Evolutionary conservation across 2,797 vertebrate genomes (phyloP).

Genomic region (Sebastes oblongus): DNA sequence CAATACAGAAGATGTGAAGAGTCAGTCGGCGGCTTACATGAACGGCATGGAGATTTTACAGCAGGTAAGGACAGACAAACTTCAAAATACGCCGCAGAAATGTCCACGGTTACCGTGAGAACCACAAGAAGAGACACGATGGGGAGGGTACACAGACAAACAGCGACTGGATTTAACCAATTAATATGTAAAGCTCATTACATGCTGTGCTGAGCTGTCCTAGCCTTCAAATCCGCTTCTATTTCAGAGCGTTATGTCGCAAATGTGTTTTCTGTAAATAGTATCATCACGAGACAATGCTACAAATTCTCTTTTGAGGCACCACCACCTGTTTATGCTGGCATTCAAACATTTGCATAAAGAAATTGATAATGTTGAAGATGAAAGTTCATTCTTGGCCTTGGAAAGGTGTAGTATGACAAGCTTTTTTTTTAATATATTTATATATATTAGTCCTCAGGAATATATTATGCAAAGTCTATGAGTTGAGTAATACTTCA

Average conservation of each 20-base stretch:
- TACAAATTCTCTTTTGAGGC: neutral
- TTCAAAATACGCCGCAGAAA: neutral
- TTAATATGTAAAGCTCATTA: constrained; percentile 36
- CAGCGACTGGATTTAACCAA: neutral
- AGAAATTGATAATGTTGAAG: neutral
- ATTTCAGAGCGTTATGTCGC: neutral
- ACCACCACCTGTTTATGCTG: neutral
- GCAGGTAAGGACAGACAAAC: neutral
- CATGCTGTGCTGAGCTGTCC: constrained; percentile 2
- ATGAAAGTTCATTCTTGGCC: neutral
- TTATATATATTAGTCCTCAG: too few species aligned
- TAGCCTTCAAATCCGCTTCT: constrained; percentile 5
- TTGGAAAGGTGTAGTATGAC: neutral
- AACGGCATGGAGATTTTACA: neutral
- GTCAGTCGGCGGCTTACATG: neutral
- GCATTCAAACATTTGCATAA: neutral
- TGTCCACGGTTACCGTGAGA: neutral
- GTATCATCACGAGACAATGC: neutral
- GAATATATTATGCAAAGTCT: too few species aligned
- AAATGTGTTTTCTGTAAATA: constrained; percentile 9
- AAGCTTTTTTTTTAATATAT: neutral
- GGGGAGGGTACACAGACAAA: neutral
- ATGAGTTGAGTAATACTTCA: too few species aligned
- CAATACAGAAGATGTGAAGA: neutral
- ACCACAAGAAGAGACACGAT: neutral